Conservation (phyloP, 2,113 vertebrate species). For the Saguinus midas region DNA sequence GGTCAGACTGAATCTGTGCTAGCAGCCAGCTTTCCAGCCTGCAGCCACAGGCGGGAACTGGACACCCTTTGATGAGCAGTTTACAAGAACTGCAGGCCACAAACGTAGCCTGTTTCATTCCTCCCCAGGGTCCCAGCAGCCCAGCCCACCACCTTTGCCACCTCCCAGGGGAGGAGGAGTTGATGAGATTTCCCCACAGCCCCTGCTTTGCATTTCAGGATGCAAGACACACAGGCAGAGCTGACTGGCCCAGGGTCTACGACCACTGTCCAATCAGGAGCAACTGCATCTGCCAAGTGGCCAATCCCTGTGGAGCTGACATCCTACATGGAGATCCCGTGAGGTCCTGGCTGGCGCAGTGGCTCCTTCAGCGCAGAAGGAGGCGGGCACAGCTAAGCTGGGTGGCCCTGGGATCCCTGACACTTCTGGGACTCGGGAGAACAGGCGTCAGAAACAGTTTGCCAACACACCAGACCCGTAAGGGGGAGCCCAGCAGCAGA, state of each 20-base stretch:
- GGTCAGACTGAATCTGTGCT: neutral
- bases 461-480: fast-evolving
- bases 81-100: neutral
- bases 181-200: neutral
- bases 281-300: neutral
- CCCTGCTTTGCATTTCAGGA: neutral
- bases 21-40: fast-evolving
- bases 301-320: neutral
- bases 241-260: neutral
- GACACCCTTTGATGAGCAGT: neutral
- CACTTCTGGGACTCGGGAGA: fast-evolving
- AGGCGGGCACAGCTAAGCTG: neutral
- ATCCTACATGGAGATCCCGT: neutral
- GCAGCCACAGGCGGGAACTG: neutral
- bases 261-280: constrained; percentile 24
- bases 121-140: neutral
- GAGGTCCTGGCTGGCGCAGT: neutral
- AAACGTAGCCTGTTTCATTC: neutral
- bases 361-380: fast-evolving
- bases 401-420: neutral
- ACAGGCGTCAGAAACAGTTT: neutral
- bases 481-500: neutral
- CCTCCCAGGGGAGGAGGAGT: no score
- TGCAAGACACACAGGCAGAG: neutral
- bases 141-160: neutral